Evolutionary conservation across 2,888 invertebrate genomes (phyloP).

Genomic region (Taenaris catops): DNA sequence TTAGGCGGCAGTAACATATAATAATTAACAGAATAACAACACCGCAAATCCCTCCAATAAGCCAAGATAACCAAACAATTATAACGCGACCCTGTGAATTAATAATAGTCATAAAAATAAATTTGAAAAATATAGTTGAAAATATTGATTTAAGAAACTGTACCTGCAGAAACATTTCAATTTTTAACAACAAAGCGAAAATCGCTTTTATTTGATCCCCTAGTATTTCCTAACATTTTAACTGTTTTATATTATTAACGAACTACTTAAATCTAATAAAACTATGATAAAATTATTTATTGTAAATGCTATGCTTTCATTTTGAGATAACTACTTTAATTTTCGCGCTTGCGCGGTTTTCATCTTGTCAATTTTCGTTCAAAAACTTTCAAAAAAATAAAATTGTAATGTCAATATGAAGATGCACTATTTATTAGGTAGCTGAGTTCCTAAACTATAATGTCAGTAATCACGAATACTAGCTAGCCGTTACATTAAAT

Average conservation of each 20-base stretch:
- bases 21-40: conserved; percentile 82
- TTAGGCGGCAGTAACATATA: conserved; percentile 84
- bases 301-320: conserved; percentile 29
- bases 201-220: conserved; percentile 52
- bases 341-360: conserved; percentile 33
- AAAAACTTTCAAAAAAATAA: neutral
- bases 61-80: conserved; percentile 78
- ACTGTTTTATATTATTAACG: conserved; percentile 33
- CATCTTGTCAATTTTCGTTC: neutral
- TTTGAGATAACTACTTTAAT: conserved; percentile 29
- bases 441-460: no score
- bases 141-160: conserved; percentile 40
- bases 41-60: conserved; percentile 82
- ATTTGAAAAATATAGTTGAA: no score
- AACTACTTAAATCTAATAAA: conserved; percentile 43
- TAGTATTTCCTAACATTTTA: conserved; percentile 56
- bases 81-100: conserved; percentile 70
- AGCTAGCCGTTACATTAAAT: no score
- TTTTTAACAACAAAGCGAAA: conserved; percentile 55
- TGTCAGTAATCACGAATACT: no score
- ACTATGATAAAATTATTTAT: conserved; percentile 28
- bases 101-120: conserved; percentile 22
- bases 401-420: no score
- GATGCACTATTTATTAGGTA: no score
- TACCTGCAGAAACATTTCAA: conserved; percentile 76